These are phyloP conservation scores for Conopomorpha cramerella DNA, from an alignment of 1,140 invertebrate species.

Conservation along the genomic window DNA sequence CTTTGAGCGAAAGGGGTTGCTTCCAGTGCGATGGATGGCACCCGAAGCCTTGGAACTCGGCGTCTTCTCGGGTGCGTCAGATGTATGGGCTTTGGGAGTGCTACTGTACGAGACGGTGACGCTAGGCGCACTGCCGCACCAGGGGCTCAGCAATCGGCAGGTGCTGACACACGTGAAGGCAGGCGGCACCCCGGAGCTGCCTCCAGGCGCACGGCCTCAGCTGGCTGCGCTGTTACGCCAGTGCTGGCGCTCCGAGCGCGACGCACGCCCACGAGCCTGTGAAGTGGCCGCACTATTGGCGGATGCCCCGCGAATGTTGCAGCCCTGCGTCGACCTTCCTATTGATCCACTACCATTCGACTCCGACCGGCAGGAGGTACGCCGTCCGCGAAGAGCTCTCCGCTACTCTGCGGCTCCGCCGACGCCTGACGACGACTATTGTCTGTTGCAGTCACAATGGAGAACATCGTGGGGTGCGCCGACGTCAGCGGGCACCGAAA, in stretches of 20 bases:
- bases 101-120: slow-evolving; percentile 85
- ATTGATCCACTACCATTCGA: slow-evolving; percentile 32
- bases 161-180: slow-evolving; percentile 80
- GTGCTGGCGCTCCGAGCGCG: slow-evolving; percentile 77
- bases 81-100: slow-evolving; percentile 87
- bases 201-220: slow-evolving; percentile 73
- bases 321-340: slow-evolving; percentile 80
- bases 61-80: slow-evolving; percentile 83
- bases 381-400: not conserved
- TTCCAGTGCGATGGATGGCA: slow-evolving; percentile 94
- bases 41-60: slow-evolving; percentile 79
- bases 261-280: slow-evolving; percentile 72
- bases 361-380: slow-evolving; percentile 6
- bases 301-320: slow-evolving; percentile 74
- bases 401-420: not conserved
- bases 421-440: slow-evolving; percentile 8
- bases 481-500: no score
- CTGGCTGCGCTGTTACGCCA: slow-evolving; percentile 73
- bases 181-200: slow-evolving; percentile 74
- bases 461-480: no score
- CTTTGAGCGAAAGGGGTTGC: slow-evolving; percentile 80
- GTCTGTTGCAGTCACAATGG: no score
- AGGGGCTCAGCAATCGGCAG: slow-evolving; percentile 82
- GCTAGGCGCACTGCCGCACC: slow-evolving; percentile 87
- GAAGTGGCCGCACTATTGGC: slow-evolving; percentile 82